Evolutionary conservation across 2,888 invertebrate genomes (phyloP).

Genomic region (Podabrus alpinus): DNA sequence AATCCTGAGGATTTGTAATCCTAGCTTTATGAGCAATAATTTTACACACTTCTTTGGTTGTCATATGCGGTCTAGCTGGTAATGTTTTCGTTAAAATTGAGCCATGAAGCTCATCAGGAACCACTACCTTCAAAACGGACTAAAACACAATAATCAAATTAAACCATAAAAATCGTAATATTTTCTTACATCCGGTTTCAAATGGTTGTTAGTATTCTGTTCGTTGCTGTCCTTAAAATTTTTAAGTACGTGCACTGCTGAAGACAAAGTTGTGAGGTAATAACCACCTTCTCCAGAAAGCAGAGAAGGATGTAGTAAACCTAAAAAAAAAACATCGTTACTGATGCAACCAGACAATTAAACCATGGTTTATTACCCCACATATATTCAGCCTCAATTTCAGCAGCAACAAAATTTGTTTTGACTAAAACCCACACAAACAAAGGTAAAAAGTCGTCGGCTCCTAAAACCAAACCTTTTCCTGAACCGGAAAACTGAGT

Average conservation of each 20-base stretch:
- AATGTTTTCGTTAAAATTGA: constrained; percentile 89
- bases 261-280: constrained; percentile 90
- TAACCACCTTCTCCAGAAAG: constrained; percentile 93
- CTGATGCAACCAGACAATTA: background rate
- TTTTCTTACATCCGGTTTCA: constrained; percentile 53
- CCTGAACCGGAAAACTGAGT: constrained; percentile 59
- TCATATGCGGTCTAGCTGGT: constrained; percentile 91
- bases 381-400: constrained; percentile 96
- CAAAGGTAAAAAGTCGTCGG: constrained; percentile 89
- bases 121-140: constrained; percentile 85
- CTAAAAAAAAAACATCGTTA: constrained; percentile 30
- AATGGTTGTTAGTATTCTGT: constrained; percentile 48
- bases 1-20: constrained; percentile 96
- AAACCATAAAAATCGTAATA: constrained; percentile 4
- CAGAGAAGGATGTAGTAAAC: constrained; percentile 85
- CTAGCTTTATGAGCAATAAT: constrained; percentile 94
- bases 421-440: constrained; percentile 91
- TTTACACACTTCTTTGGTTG: constrained; percentile 89
- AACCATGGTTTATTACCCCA: constrained; percentile 62
- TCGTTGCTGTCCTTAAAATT: constrained; percentile 57
- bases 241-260: constrained; percentile 88
- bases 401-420: constrained; percentile 87
- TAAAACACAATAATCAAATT: constrained; percentile 39
- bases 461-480: constrained; percentile 66
- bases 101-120: constrained; percentile 93